Evolutionary conservation across 2,888 invertebrate genomes (phyloP), one percentile per base, ranked within the genome.

Genomic region (Cephus spinipes): DNA sequence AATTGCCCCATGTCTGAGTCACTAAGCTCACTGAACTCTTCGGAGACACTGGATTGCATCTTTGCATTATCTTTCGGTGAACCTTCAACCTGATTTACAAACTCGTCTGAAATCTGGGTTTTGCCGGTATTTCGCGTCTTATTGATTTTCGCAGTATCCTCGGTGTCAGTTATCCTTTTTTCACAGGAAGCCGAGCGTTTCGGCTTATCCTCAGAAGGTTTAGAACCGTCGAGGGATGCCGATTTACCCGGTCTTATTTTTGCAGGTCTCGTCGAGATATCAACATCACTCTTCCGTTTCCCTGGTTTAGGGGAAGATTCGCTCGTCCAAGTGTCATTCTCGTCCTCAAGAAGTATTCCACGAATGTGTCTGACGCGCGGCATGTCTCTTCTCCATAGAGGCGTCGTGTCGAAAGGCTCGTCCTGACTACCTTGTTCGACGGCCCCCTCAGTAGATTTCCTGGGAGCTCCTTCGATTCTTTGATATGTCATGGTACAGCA

Each of bases 331-430:
- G n/a, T 87, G 86, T 92, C 83, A 31, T 86, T 87, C 69, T 92
- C 92, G 55, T 94, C 93, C 74, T 94, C 94, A 83, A 94, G 92
- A 30, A 94, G 90, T 81, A 94, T 94, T 76, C 94, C 94, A 0
- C 94, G 92, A 80, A 94, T 94, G 82, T 94, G 93, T 40, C 94
- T 93, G 23, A 94, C 91, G 33, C 93, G 90, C 1, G 92, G 92
- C 90, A 93, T 93, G 82, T 94, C 93, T 30, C 94, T 91, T 74
- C 92, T 92, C 95, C 95, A 95, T n/a, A 95, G 87, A 0, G 94
- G 94, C 1, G 93, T 93, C 1, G 93, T 94, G 83, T 94, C 94
- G 81, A 93, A 93, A 0, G 89, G 89, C 68, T 91, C 91, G 12
- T 89, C 89, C 12, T 80, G 83, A 0, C 74, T 81, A 3, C 79